Evolutionary conservation across 2,113 vertebrate genomes (phyloP), one percentile per base, ranked within the genome.

Genomic region (Leptocoma aspasia): DNA sequence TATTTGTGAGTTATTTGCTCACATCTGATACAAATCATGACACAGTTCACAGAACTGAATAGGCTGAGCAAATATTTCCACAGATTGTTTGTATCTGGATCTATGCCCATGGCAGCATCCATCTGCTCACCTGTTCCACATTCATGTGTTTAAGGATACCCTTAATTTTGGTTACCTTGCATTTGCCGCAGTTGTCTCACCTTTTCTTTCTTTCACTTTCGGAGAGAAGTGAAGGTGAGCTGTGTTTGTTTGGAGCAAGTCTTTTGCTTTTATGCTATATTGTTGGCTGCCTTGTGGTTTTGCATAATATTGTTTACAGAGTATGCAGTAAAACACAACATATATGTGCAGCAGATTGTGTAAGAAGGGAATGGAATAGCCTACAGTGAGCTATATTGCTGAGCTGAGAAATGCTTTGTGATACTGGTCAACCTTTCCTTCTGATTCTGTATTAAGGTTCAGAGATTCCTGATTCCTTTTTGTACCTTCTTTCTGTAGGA

Each of bases 51-150:
- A 81, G 39, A 86, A 69, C 42, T 77, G 75, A 89, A 60, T n/a
- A 93, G 75, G 45, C 57, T 82, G 65, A 85, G 37, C 66, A 88
- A 90, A 69, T 90, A 90, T 72, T 93, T 93, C 90, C 57, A 61
- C n/a, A 56, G 45, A 47, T 85, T 88, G 78, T 45, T 93, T 90
- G 66, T 45, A 37, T 76, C 53, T 85, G 41, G 45, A n/a, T 85
- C 44, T 23, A 1, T 52, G 35, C 19, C 66, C 42, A 8, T 65
- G 53, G 70, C 69, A 79, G 65, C 49, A 20, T 68, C 45, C 26
- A 47, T 42, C 73, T 77, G 37, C 72, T 90, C 65, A 82, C 65
- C 77, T 86, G 23, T 64, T 92, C 53, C 13, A 31, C 57, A 52
- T 84, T 45, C 31, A 23, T 14, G 31, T 78, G 15, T 70, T 89